Conservation (phyloP, 2,113 vertebrate species). For the Prunella fulvescens region DNA sequence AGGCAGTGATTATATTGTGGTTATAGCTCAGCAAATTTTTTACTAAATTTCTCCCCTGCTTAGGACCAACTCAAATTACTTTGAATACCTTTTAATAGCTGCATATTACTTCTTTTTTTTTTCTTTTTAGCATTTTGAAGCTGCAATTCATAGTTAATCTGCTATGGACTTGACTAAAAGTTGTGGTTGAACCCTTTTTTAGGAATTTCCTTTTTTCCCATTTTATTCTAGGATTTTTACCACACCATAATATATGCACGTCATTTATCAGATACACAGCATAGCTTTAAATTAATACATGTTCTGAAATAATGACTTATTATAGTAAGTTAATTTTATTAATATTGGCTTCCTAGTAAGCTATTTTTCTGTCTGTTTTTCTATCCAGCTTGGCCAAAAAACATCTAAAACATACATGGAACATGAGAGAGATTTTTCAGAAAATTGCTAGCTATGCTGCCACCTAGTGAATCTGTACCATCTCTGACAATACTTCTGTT, state of each 20-base stretch:
- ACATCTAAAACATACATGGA: not conserved
- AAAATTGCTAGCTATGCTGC: constrained; percentile 61
- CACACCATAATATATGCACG: no score
- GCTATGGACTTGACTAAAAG: not conserved
- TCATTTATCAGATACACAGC: not conserved
- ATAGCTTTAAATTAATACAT: not conserved
- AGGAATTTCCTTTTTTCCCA: not conserved
- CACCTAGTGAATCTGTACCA: constrained; percentile 65
- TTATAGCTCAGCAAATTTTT: not conserved
- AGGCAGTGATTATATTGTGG: not conserved
- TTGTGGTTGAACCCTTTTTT: not conserved
- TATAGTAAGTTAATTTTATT: not conserved
- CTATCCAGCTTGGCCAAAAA: not conserved
- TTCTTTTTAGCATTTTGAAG: not conserved
- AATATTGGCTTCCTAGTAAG: not conserved
- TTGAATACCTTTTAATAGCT: not conserved
- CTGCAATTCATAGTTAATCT: not conserved
- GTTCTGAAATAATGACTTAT: not conserved
- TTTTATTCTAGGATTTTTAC: not conserved
- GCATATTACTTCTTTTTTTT: not conserved
- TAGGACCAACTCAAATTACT: not conserved
- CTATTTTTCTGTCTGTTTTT: not conserved
- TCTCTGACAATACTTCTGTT: not conserved
- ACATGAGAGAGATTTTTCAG: not conserved
- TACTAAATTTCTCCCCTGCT: not conserved